phyloP scores from a whole-genome alignment of 2,888 invertebrate species.

The Drosophila stalkeri region DNA sequence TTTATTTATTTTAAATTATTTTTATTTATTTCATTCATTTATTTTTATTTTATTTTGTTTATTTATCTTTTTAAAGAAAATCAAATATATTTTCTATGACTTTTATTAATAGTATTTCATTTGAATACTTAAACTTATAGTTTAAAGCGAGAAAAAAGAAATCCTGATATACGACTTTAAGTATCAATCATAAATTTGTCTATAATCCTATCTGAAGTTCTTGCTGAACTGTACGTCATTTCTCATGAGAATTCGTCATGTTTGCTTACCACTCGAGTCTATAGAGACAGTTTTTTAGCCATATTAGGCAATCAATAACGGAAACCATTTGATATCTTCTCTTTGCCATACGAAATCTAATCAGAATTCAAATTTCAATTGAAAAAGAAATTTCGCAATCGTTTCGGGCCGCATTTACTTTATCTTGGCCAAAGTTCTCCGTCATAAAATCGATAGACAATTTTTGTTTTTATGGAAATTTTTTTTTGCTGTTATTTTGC shows the following conservation, averaged over 20 bases:
- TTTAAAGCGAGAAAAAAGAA: too few species aligned
- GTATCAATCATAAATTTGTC: not conserved
- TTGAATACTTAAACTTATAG: too few species aligned
- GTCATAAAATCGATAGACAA: constrained; percentile 67
- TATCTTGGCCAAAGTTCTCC: constrained; percentile 47
- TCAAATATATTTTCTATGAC: too few species aligned
- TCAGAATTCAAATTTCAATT: constrained; percentile 49
- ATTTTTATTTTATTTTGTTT: too few species aligned
- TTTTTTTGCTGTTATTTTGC: constrained; percentile 49
- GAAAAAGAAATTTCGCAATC: constrained; percentile 44
- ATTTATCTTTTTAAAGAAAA: too few species aligned
- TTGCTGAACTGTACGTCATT: not conserved
- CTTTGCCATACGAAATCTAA: constrained; percentile 31
- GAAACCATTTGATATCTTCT: not conserved
- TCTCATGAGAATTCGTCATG: not conserved
- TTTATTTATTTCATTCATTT: too few species aligned
- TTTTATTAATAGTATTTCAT: too few species aligned
- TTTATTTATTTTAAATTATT: too few species aligned
- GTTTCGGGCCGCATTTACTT: constrained; percentile 19
- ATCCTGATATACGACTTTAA: too few species aligned
- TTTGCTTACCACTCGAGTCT: not conserved
- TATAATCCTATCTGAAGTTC: not conserved
- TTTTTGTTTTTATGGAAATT: constrained; percentile 64
- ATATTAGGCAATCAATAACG: constrained; percentile 23
- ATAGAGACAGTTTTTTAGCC: constrained; percentile 12